Evolutionary conservation across 2,888 invertebrate species (phyloP).

Genomic region (Entomobrya multifasciata): DNA sequence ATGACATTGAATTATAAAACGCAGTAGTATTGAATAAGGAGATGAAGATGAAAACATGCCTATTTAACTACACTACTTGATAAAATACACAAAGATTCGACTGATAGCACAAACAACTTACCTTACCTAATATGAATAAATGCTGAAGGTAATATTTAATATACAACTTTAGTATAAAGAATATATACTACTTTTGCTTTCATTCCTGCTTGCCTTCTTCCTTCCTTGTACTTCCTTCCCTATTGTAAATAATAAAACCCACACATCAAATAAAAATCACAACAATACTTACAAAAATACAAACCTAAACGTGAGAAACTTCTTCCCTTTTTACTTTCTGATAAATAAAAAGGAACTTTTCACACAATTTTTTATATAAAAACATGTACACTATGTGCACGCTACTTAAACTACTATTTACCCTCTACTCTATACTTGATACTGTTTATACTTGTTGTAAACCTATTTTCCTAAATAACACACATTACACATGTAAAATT

Average conservation of each 20-base stretch:
- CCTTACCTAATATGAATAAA: slow-evolving; percentile 1
- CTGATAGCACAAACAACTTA: slow-evolving; percentile 42
- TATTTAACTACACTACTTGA: background rate
- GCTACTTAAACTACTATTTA: no score
- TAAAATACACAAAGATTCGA: no score
- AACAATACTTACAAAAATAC: slow-evolving; percentile 21
- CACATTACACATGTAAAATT: slow-evolving; percentile 10
- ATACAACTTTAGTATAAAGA: background rate
- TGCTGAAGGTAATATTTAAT: background rate
- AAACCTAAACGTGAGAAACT: slow-evolving; percentile 27
- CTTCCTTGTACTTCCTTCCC: slow-evolving; percentile 63
- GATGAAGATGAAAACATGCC: background rate
- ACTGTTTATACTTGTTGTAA: background rate
- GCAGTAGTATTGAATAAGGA: background rate
- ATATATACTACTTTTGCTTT: slow-evolving; percentile 51
- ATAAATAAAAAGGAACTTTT: background rate
- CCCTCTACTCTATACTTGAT: no score
- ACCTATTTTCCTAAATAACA: slow-evolving; percentile 30
- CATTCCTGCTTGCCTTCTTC: slow-evolving; percentile 67
- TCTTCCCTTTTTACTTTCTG: slow-evolving; percentile 42
- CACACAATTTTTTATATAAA: background rate
- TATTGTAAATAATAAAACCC: background rate
- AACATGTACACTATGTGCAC: no score
- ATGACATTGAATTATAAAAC: slow-evolving; percentile 46
- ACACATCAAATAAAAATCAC: slow-evolving; percentile 10